These are phyloP conservation scores for Calcarius ornatus DNA, from an alignment of 2,113 vertebrate species.

Conservation along the genomic window DNA sequence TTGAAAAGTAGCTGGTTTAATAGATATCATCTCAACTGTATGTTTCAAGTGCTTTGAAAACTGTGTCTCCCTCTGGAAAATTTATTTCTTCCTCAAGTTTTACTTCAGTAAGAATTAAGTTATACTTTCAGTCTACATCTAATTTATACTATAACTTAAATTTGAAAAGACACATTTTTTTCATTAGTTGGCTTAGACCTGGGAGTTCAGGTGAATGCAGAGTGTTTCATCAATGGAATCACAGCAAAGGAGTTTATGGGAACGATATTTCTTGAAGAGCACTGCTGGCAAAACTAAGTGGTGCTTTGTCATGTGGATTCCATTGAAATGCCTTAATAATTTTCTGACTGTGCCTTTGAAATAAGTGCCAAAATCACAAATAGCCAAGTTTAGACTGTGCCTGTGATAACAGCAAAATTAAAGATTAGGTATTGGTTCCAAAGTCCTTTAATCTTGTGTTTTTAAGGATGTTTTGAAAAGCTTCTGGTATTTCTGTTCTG, in stretches of 20 bases:
- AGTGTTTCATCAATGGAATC: not conserved
- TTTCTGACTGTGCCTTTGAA: constrained; percentile 27
- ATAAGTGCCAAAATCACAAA: constrained; percentile 26
- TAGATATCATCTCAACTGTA: not conserved
- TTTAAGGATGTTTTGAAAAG: constrained; percentile 19
- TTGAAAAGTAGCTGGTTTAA: not conserved
- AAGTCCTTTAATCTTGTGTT: not conserved
- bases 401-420: not conserved
- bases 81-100: not conserved
- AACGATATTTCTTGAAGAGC: not conserved
- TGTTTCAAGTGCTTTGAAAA: not conserved
- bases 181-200: not conserved
- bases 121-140: not conserved
- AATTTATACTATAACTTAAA: not conserved
- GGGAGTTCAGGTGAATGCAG: not conserved
- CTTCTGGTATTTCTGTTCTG: not conserved
- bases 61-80: not conserved
- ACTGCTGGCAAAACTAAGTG: not conserved
- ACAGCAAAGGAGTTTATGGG: not conserved
- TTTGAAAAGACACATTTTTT: not conserved
- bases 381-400: constrained; percentile 16
- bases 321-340: not conserved
- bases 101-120: not conserved
- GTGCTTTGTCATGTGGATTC: not conserved
- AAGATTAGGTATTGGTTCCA: not conserved